Conservation (phyloP, 2,113 vertebrate species). For the Motacilla tschutschensis region DNA sequence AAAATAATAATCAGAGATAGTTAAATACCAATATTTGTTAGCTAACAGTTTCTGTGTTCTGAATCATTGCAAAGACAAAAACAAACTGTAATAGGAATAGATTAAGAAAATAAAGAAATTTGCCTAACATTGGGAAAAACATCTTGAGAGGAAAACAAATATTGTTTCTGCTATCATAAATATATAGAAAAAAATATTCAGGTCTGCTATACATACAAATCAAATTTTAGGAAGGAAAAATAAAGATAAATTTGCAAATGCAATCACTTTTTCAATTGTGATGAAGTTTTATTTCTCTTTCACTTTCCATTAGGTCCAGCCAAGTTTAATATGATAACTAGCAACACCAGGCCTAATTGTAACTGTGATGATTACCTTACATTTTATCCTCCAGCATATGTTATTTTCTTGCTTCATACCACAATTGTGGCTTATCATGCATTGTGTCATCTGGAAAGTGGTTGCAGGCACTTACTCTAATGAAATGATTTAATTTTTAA, state of each 20-base stretch:
- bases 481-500: not conserved
- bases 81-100: not conserved
- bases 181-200: not conserved
- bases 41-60: not conserved
- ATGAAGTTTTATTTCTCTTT: not conserved
- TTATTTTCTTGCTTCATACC: not conserved
- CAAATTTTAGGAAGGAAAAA: not conserved
- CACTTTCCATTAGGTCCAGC: not conserved
- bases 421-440: not conserved
- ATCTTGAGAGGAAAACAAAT: not conserved
- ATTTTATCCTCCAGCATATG: not conserved
- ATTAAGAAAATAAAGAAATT: not conserved
- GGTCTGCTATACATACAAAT: not conserved
- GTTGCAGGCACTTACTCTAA: not conserved
- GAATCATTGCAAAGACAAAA: not conserved
- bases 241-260: not conserved
- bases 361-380: not conserved
- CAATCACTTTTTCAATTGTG: not conserved
- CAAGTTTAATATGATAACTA: not conserved
- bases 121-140: not conserved
- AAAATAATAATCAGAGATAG: not conserved
- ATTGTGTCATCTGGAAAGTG: not conserved
- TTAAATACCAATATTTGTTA: not conserved
- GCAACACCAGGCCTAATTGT: not conserved
- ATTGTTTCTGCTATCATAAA: not conserved